A percentile compares a stretch with the other conserved stretches of the same genome.
phyloP scores from a whole-genome alignment of 2,113 vertebrate species.

The Pseudorhombus dupliciocellatus region DNA sequence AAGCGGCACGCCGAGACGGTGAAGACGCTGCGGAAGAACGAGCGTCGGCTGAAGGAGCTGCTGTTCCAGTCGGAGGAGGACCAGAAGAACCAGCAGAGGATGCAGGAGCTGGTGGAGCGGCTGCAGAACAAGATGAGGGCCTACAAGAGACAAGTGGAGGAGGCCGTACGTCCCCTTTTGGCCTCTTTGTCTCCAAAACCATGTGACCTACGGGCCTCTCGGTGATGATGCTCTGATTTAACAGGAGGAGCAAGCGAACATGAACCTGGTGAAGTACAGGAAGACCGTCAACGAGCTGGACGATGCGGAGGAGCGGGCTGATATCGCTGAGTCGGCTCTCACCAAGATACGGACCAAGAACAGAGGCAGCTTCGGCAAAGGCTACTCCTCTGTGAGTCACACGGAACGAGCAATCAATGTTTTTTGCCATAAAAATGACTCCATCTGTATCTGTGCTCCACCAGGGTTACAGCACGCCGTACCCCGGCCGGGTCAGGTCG shows the following conservation, averaged over 20 bases:
- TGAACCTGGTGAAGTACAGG: slow-evolving; percentile 84
- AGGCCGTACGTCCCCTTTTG: slow-evolving; percentile 70
- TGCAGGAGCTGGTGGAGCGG: slow-evolving; percentile 85
- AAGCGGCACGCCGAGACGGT: slow-evolving; percentile 81
- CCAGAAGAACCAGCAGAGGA: slow-evolving; percentile 84
- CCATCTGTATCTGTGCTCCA: background rate
- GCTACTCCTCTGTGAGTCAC: slow-evolving; percentile 84
- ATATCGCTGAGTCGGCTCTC: slow-evolving; percentile 83
- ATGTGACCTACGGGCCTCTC: no score
- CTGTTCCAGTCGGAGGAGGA: slow-evolving; percentile 86
- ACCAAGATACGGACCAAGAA: slow-evolving; percentile 84
- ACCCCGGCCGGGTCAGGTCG: slow-evolving; percentile 73
- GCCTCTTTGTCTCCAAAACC: no score
- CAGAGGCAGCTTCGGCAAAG: slow-evolving; percentile 82
- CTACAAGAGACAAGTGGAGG: slow-evolving; percentile 87
- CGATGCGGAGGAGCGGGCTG: slow-evolving; percentile 83
- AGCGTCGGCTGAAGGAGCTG: slow-evolving; percentile 84
- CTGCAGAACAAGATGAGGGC: slow-evolving; percentile 86
- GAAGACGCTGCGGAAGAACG: slow-evolving; percentile 84
- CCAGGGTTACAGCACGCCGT: slow-evolving; percentile 84
- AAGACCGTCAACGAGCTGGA: slow-evolving; percentile 85
- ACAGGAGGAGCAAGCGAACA: slow-evolving; percentile 85
- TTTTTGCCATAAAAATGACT: no score
- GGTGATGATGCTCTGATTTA: background rate
- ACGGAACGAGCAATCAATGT: no score